These are phyloP conservation scores for Typhlichthys eigenmanni DNA, from an alignment of 2,797 vertebrate genomes.

Conservation along the genomic window DNA sequence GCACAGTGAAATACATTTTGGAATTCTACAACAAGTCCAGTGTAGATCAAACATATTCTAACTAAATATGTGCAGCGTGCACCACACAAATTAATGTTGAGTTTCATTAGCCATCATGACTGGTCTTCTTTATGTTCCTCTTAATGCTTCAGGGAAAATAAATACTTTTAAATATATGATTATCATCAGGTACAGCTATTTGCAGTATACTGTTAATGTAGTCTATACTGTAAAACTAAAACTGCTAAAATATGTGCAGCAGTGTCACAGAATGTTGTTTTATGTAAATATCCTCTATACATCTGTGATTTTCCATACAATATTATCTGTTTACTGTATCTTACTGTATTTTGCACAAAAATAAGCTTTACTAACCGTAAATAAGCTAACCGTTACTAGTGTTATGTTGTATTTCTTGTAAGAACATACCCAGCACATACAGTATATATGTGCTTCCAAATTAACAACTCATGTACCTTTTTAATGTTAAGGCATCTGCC, in stretches of 20 bases:
- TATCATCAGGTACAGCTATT: conserved; percentile 41
- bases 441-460: conserved; percentile 31
- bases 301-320: conserved; percentile 29
- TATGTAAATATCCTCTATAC: conserved; percentile 49
- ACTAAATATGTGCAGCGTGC: conserved; percentile 39
- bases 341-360: conserved; percentile 46
- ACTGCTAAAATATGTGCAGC: conserved; percentile 2
- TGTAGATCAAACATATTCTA: conserved; percentile 54
- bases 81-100: conserved; percentile 5
- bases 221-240: conserved; percentile 27
- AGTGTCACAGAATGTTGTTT: conserved; percentile 29
- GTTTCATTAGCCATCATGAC: too few species aligned
- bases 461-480: conserved; percentile 48
- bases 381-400: conserved; percentile 18
- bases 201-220: conserved; percentile 50
- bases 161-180: conserved; percentile 43
- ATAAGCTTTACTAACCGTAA: conserved; percentile 28
- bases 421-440: conserved; percentile 34
- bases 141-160: too few species aligned
- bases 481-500: conserved; percentile 68
- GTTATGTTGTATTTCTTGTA: conserved; percentile 39
- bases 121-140: too few species aligned
- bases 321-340: conserved; percentile 23
- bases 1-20: conserved; percentile 65
- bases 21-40: conserved; percentile 64